Base-by-base conservation (phyloP, 2,113 vertebrate species). In the Otocyon megalotis region DNA sequence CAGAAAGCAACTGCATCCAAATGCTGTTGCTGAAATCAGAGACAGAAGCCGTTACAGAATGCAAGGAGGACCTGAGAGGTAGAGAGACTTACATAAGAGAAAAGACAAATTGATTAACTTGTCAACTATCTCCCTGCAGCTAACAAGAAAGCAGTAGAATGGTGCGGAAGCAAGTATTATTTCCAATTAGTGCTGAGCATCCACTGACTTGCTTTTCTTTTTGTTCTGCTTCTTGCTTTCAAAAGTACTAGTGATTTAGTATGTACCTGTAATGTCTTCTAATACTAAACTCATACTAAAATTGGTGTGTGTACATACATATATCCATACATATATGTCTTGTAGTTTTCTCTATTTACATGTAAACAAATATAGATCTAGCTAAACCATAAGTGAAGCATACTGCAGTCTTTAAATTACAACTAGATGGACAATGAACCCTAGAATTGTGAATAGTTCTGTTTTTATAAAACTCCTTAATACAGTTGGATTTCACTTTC, bases 41-140 rank as follows among this genome's bases (percentile, higher is more conserved):
- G 71, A 71, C 69, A 88, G 95, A 89, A 96, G 69, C 56, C 32
- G 50, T 92, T 95, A 93, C 53, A 94, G 48, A 96, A 32, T 85
- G 26, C 69, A 83, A 37, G 37, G 16, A 96, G 43, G 37, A 97
- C 71, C 54, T 94, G 62, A 81, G n/a, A 4, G 28, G 62, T n/a
- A 8, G 67, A 97, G 48, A 79, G 35, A 72, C 53, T 97, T 97
- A 95, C 1, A 54, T 92, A 93, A 96, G 79, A 89, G 65, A 93
- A 92, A 97, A 91, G 35, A 30, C 56, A 93, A 88, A 94, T 94
- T 87, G 90, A 96, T 94, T 94, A 95, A 87, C 71, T 60, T 92
- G 84, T 90, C 90, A 82, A 76, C 96, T 82, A 50, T 62, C 82
- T 90, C 81, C 79, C 58, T 35, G 56, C 35, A 82, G 84, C 84